Evolutionary conservation across 2,797 vertebrate genomes (phyloP).

Genomic region (Sphaeramia orbicularis): DNA sequence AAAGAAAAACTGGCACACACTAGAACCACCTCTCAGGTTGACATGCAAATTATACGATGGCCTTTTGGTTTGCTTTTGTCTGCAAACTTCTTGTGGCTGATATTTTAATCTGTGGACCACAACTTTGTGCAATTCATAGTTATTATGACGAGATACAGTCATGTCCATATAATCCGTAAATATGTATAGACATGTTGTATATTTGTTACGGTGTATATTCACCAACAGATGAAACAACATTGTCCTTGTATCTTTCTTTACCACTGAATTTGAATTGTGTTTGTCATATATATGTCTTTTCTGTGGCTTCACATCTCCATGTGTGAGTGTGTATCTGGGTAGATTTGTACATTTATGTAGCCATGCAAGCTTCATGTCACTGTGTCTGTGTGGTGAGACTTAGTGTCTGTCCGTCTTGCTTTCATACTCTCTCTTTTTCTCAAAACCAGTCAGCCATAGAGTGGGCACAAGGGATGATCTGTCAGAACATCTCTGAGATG

Average conservation of each 20-base stretch:
- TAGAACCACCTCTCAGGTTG: constrained; percentile 21
- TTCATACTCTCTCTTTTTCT: constrained; percentile 46
- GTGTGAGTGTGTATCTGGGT: constrained; percentile 16
- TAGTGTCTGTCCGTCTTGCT: constrained; percentile 12
- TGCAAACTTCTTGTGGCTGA: constrained; percentile 10
- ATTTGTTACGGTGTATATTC: constrained; percentile 19
- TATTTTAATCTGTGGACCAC: constrained; percentile 17
- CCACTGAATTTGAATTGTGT: constrained; percentile 31
- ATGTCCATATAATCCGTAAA: constrained; percentile 26
- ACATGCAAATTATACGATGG: constrained; percentile 16
- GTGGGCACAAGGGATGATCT: constrained; percentile 70
- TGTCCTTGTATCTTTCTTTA: constrained; percentile 48
- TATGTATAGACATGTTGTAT: constrained; percentile 24
- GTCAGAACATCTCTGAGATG: constrained; percentile 71
- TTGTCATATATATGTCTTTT: constrained; percentile 24
- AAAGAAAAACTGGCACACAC: constrained; percentile 23
- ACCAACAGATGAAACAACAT: constrained; percentile 40
- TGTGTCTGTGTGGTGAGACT: constrained; percentile 37
- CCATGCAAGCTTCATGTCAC: constrained; percentile 35
- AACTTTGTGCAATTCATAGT: constrained; percentile 9
- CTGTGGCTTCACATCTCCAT: constrained; percentile 1
- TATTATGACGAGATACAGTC: background rate
- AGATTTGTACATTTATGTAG: constrained; percentile 33
- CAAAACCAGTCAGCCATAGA: constrained; percentile 65
- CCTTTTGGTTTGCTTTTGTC: constrained; percentile 29